Percentiles rank a stretch among this genome's conserved stretches.
Conservation (phyloP, 2,888 invertebrate species). For the Junonia oenone region DNA sequence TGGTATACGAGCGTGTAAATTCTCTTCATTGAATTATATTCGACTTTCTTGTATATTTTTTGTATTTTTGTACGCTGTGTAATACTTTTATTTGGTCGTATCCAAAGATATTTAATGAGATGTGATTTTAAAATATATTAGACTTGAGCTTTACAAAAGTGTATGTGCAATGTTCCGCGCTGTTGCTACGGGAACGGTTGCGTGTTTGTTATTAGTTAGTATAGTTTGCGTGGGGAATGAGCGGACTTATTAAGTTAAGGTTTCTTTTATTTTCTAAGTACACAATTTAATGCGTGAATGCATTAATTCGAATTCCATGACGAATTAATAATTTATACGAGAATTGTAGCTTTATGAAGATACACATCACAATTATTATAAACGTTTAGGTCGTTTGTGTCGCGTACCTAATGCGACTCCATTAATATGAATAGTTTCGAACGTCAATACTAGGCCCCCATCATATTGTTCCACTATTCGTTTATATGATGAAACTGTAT, state of each 20-base stretch:
- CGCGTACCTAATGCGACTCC: not conserved
- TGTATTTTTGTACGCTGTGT: conserved; percentile 74
- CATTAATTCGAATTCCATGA: not conserved
- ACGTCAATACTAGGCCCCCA: not conserved
- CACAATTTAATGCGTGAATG: conserved; percentile 14
- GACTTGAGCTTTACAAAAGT: conserved; percentile 71
- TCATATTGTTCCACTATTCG: not conserved
- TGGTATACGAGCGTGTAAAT: conserved; percentile 11
- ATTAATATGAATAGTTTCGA: not conserved
- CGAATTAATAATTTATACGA: conserved; percentile 11
- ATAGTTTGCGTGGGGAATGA: conserved; percentile 33
- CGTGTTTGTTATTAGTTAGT: conserved; percentile 54
- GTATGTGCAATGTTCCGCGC: conserved; percentile 58
- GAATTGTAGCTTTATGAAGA: conserved; percentile 5
- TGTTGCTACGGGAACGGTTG: conserved; percentile 44
- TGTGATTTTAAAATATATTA: conserved; percentile 71
- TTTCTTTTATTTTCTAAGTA: conserved; percentile 25
- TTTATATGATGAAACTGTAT: not conserved
- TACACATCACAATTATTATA: conserved; percentile 13
- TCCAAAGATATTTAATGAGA: conserved; percentile 78
- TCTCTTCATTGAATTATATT: conserved; percentile 18
- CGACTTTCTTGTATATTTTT: conserved; percentile 57
- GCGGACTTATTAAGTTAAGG: conserved; percentile 31
- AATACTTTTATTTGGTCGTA: conserved; percentile 72
- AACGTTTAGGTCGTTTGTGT: not conserved